A percentile compares a stretch with the other conserved stretches of the same genome.
These are phyloP conservation scores for Tethya wilhelma DNA, from an alignment of 37 sponge, comb jelly and placozoan genomes.

Conservation along the genomic window DNA sequence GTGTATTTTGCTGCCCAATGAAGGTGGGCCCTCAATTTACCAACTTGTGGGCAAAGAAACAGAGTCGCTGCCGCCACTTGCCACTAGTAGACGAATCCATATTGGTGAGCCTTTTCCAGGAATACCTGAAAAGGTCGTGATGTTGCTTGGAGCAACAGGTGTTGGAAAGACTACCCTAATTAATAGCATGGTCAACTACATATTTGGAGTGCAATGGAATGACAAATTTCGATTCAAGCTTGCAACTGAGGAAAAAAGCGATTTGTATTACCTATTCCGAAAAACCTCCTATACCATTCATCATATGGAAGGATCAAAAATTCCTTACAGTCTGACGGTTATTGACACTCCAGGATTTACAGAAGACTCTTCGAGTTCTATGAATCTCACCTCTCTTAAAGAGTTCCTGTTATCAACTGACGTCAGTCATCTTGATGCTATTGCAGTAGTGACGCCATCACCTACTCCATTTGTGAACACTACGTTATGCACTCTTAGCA, in stretches of 20 bases:
- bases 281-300: conserved; percentile 44
- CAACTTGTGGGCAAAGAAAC: too few species aligned
- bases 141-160: conserved; percentile 72
- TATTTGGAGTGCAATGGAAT: conserved; percentile 44
- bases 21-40: background rate
- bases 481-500: conserved; percentile 48
- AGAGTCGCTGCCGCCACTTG: too few species aligned
- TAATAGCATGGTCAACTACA: conserved; percentile 73
- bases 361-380: conserved; percentile 57
- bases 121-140: too few species aligned
- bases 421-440: conserved; percentile 48
- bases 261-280: too few species aligned
- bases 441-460: conserved; percentile 70
- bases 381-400: conserved; percentile 31
- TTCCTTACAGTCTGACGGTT: too few species aligned
- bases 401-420: conserved; percentile 46
- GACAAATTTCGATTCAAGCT: conserved; percentile 47
- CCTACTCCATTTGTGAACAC: conserved; percentile 55
- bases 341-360: conserved; percentile 73
- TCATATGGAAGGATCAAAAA: too few species aligned
- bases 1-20: background rate
- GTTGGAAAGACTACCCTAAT: conserved; percentile 69
- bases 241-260: too few species aligned
- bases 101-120: too few species aligned
- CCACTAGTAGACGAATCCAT: too few species aligned